Evolutionary conservation across 92 coral and sea anemone genomes (phyloP).

Genomic region (Zoanthus gigantus): DNA sequence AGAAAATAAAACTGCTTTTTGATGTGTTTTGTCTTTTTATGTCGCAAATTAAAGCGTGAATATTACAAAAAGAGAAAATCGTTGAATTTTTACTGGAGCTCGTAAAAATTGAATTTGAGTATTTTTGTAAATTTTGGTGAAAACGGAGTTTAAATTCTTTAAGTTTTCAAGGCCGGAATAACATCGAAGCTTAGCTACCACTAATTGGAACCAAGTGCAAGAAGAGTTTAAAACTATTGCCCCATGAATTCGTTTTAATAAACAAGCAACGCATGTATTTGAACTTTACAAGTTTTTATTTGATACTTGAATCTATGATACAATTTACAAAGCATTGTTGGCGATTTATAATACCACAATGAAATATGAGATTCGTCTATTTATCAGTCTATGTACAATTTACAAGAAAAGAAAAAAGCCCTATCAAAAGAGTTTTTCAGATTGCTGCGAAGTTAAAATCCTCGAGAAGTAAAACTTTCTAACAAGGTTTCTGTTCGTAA

Average conservation of each 20-base stretch:
- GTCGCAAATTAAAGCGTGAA: conserved; percentile 14
- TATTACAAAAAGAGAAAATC: background rate
- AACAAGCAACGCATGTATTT: background rate
- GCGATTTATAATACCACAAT: conserved; percentile 35
- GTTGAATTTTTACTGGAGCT: background rate
- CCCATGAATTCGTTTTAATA: background rate
- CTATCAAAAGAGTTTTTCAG: background rate
- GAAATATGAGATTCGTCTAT: conserved; percentile 17
- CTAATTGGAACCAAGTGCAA: background rate
- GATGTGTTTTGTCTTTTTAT: conserved; percentile 8
- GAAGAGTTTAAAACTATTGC: background rate
- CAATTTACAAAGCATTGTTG: conserved; percentile 49
- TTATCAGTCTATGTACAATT: conserved; percentile 39
- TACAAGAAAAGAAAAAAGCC: background rate
- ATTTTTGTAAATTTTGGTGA: background rate
- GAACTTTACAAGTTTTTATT: conserved; percentile 18
- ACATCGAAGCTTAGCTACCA: background rate
- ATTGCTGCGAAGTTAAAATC: conserved; percentile 6
- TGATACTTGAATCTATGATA: conserved; percentile 37
- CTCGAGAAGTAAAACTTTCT: background rate
- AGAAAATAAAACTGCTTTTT: conserved; percentile 16
- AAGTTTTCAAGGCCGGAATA: background rate
- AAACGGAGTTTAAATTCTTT: background rate
- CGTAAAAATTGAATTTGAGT: background rate
- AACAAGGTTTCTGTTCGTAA: background rate